These are phyloP conservation scores for Henricia sp. DNA, from an alignment of 53 echinoderm and acorn worm species.

Conservation along the genomic window DNA sequence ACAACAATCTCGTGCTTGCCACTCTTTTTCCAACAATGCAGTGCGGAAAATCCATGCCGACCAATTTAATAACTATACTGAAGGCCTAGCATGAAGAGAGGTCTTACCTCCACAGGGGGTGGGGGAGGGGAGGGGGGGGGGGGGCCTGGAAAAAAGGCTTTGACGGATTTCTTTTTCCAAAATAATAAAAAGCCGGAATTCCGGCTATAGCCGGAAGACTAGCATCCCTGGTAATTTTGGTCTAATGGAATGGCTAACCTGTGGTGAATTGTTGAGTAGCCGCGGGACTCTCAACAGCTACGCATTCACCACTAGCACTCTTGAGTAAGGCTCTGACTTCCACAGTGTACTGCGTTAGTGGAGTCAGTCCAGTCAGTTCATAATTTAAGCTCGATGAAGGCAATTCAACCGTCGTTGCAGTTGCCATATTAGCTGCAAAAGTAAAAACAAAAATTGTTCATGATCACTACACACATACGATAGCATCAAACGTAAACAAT, in stretches of 20 bases:
- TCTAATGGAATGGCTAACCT: background rate
- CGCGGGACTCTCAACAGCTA: slow-evolving; percentile 17
- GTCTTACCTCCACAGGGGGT: too few relatives aligned
- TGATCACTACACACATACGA: background rate
- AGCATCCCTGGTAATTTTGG: background rate
- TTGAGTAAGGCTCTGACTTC: slow-evolving; percentile 41
- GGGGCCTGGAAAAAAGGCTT: too few relatives aligned
- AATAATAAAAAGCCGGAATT: too few relatives aligned
- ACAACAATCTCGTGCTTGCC: too few relatives aligned
- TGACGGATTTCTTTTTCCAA: too few relatives aligned
- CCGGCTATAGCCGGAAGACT: too few relatives aligned
- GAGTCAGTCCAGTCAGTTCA: slow-evolving; percentile 40
- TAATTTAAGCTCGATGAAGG: background rate
- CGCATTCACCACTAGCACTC: background rate
- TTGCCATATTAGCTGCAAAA: background rate
- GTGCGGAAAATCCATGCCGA: too few relatives aligned
- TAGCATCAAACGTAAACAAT: background rate
- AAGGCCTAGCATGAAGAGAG: too few relatives aligned
- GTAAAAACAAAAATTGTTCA: background rate
- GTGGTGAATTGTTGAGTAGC: background rate
- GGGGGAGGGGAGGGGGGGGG: too few relatives aligned
- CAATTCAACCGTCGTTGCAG: background rate
- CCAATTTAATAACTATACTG: too few relatives aligned
- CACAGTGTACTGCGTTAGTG: slow-evolving; percentile 41
- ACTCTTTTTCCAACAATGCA: too few relatives aligned